Base-by-base conservation (phyloP, 2,888 invertebrate species). In the Cheilosia urbana region DNA sequence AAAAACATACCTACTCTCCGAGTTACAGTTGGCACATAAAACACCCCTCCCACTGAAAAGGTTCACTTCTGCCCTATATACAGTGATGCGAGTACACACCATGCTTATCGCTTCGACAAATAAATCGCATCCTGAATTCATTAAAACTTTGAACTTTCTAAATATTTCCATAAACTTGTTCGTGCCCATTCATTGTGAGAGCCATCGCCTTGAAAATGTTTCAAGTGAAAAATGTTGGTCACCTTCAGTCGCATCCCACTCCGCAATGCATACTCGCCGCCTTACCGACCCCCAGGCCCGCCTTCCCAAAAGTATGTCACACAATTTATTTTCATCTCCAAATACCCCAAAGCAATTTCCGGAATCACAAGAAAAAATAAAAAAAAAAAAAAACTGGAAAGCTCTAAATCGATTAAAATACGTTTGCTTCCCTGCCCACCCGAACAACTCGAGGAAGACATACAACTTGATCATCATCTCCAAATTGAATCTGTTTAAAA, bases 401-500 rank as follows among this genome's bases (percentile, higher is more conserved):
- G 77, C 73, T 82, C 63, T 65, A 83, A 84, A 84, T 84, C 84
- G 84, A 84, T 84, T 84, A 79, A 84, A 79, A 84, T 75, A 76
- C 60, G 76, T 79, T 42, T 60, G 42, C 79, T 77, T 60, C 21
- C 62, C 66, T 13, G 3, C 11, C 0, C 51, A 0, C 3, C 42
- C 27, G 27, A 55, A 37, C 7, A 13, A 34, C 15, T n/a, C 58
- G 11, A 53, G 30, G 37, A 68, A 42, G 21, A 53, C 42, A 58
- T 47, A 69, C 68, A 71, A 66, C 69, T 71, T 75, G 65, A 75
- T 79, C 84, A 66, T 69, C 68, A 72, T 65, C 63, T 34, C 75
- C 51, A 53, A 60, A 75, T 79, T 75, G 84, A 84, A 84, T 79
- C 84, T 78, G 68, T 69, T 84, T 84, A 79, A 84, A 75, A 79